Evolutionary conservation across 2,888 invertebrate genomes (phyloP).

Genomic region (Stenurella melanura): DNA sequence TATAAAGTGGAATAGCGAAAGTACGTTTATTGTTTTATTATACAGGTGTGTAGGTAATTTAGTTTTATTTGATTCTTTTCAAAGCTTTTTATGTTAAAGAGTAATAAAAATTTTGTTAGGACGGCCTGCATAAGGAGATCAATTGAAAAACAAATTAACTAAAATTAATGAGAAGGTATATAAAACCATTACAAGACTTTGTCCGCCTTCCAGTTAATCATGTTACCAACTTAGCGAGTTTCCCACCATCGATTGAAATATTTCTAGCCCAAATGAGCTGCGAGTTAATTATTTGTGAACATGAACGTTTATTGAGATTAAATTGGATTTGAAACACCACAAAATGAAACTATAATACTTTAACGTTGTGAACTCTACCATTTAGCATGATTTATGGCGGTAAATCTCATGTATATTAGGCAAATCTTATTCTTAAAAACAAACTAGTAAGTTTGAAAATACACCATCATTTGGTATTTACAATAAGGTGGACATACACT

Average conservation of each 20-base stretch:
- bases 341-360: slow-evolving; percentile 42
- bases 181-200: slow-evolving; percentile 68
- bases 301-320: slow-evolving; percentile 50
- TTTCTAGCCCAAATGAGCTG: slow-evolving; percentile 60
- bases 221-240: slow-evolving; percentile 68
- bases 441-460: background rate
- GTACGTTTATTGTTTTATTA: slow-evolving; percentile 49
- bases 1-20: slow-evolving; percentile 42
- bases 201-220: slow-evolving; percentile 71
- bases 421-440: background rate
- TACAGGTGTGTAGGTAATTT: slow-evolving; percentile 45
- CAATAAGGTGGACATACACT: background rate
- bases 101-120: slow-evolving; percentile 19
- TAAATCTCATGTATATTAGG: background rate
- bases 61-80: background rate
- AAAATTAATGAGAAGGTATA: slow-evolving; percentile 69
- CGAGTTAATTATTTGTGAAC: slow-evolving; percentile 60
- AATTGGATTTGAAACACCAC: slow-evolving; percentile 44
- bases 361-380: background rate
- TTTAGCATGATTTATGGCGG: background rate
- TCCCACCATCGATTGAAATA: slow-evolving; percentile 70
- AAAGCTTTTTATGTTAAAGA: background rate
- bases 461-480: background rate
- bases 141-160: slow-evolving; percentile 64
- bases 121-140: slow-evolving; percentile 47